phyloP scores from a whole-genome alignment of 2,113 vertebrate species.

The Caracal caracal region DNA sequence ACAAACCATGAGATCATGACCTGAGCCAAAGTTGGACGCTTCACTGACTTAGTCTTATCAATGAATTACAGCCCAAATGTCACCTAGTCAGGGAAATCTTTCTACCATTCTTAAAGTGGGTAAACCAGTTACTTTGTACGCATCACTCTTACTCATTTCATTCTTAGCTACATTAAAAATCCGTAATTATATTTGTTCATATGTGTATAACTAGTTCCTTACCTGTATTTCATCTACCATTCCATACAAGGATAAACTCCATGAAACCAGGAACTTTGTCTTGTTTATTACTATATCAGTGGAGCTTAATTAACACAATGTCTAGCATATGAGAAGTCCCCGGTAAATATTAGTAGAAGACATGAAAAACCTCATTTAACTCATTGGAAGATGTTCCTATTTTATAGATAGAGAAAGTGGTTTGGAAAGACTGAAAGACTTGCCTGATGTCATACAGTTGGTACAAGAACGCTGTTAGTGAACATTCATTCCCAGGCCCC shows the following conservation, averaged over 20 bases:
- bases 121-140: background rate
- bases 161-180: background rate
- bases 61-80: background rate
- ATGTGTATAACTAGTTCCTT: background rate
- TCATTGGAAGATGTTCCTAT: background rate
- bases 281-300: background rate
- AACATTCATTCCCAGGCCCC: no score
- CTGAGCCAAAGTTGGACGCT: no score
- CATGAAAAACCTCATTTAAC: background rate
- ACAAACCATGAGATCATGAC: no score
- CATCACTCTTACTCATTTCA: background rate
- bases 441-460: background rate
- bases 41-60: background rate
- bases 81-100: background rate
- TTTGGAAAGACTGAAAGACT: background rate
- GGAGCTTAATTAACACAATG: background rate
- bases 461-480: background rate
- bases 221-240: background rate
- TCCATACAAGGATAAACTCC: background rate
- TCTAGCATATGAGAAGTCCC: background rate
- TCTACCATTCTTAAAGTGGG: background rate
- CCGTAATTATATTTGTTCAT: background rate
- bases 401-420: background rate
- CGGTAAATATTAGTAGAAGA: background rate
- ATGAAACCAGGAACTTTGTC: background rate